Base-by-base conservation (phyloP, 2,888 invertebrate genomes). In the Acheta domesticus region DNA sequence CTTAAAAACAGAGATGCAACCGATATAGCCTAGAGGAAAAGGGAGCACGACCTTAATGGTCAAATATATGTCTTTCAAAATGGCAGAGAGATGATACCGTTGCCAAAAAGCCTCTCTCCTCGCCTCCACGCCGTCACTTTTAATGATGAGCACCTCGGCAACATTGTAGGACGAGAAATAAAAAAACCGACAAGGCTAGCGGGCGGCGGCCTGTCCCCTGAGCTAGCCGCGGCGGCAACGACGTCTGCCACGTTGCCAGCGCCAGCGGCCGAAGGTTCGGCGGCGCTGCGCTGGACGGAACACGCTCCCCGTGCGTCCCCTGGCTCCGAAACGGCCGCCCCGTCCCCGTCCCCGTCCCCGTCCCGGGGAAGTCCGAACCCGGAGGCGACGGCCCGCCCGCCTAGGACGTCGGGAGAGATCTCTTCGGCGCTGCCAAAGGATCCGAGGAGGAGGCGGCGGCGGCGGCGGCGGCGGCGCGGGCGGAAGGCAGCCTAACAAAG, bases 31-130 rank as follows among this genome's bases (percentile, higher is more conserved):
- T 16, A 75, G 75, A 20, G 20, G 75, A 36, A 20, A 75, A 20
- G 49, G 36, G 76, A 76, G 36, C 76, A 76, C n/a, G 76, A 48
- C 49, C 76, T 36, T 19, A 76, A 48, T 76, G 36, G 76, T 76
- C 62, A 62, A 62, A 62, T 62, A 62, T 62, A 62, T 62, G 62
- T 62, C 49, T 36, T 76, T 76, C 19, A 48, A 48, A n/a, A 76
- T 76, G 76, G 36, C 49, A 48, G 36, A 48, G 19, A 3, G 36
- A 19, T 62, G 62, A 62, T 62, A 62, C 62, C 62, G 62, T 62
- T 62, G 62, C 62, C 62, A 62, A 62, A 62, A 62, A 62, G 62
- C n/a, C 14, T 62, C n/a, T 62, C 62, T n/a, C n/a, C 62, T 62
- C 62, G 14, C 62, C 62, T 19, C 62, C n/a, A 14, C 62, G 62